Evolutionary conservation across 2,888 invertebrate genomes (phyloP).

Genomic region (Netelia virgata): DNA sequence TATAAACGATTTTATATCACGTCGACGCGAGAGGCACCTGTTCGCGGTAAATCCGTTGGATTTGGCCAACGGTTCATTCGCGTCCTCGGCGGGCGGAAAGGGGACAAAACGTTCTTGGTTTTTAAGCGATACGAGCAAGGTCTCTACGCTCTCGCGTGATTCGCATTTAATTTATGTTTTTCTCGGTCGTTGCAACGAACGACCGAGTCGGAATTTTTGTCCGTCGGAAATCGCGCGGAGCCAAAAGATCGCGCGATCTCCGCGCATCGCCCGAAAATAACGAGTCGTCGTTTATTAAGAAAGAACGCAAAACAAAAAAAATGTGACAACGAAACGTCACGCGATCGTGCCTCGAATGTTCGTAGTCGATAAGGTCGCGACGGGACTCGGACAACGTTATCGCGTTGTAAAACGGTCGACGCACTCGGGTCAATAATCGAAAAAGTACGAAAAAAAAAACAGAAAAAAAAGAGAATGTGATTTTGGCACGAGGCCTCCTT

Average conservation of each 20-base stretch:
- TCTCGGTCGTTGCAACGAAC: constrained; percentile 26
- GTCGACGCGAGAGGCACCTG: constrained; percentile 42
- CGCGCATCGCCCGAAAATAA: constrained; percentile 54
- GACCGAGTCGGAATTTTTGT: constrained; percentile 20
- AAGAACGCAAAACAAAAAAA: neutral
- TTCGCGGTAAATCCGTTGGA: constrained; percentile 50
- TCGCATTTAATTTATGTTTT: constrained; percentile 55
- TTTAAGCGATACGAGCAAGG: constrained; percentile 7
- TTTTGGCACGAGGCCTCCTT: neutral
- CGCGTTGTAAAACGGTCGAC: constrained; percentile 33
- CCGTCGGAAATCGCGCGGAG: constrained; percentile 10
- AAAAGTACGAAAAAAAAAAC: neutral
- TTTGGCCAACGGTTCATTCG: constrained; percentile 23
- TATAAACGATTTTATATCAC: constrained; percentile 26
- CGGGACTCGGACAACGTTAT: neutral
- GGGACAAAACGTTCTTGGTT: neutral
- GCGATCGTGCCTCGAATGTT: constrained; percentile 38
- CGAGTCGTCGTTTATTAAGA: constrained; percentile 22
- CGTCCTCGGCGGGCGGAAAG: constrained; percentile 12
- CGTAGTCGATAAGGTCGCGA: constrained; percentile 17
- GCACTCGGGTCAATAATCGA: neutral
- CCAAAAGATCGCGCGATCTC: constrained; percentile 3
- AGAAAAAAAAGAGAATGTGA: neutral
- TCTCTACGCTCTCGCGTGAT: constrained; percentile 11
- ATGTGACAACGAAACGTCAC: neutral